Evolutionary conservation across 1,140 invertebrate genomes (phyloP).

Genomic region (Ruditapes philippinarum): DNA sequence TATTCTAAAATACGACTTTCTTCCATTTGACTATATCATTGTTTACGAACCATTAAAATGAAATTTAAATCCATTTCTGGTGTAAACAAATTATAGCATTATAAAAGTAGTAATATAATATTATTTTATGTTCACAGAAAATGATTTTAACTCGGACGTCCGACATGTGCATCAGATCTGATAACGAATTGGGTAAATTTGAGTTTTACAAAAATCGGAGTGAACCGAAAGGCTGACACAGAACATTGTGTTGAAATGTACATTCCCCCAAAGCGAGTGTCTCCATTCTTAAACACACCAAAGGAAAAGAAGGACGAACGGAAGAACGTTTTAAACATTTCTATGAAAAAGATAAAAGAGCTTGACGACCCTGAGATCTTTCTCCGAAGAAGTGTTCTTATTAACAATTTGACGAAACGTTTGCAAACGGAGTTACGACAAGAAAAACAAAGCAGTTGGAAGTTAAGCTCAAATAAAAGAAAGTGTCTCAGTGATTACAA

Average conservation of each 20-base stretch:
- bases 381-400: constrained; percentile 94
- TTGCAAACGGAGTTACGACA: constrained; percentile 94
- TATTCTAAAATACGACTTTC: too few relatives aligned
- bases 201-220: background rate
- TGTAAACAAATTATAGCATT: too few relatives aligned
- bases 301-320: constrained; percentile 90
- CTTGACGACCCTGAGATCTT: constrained; percentile 91
- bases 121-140: too few relatives aligned
- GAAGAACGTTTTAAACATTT: background rate
- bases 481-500: constrained; percentile 67
- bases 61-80: too few relatives aligned
- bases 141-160: too few relatives aligned
- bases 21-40: too few relatives aligned
- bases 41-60: too few relatives aligned
- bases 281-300: constrained; percentile 78
- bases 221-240: constrained; percentile 26
- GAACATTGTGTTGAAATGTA: background rate
- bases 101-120: too few relatives aligned
- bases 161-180: constrained; percentile 20
- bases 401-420: constrained; percentile 96
- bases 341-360: background rate
- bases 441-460: constrained; percentile 89
- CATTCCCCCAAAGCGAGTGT: constrained; percentile 58
- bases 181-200: background rate
- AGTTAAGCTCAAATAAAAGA: background rate